Percentiles rank a stretch among this genome's conserved stretches.
phyloP scores from a whole-genome alignment of 1,140 invertebrate species.

The Saccostrea glomerata region DNA sequence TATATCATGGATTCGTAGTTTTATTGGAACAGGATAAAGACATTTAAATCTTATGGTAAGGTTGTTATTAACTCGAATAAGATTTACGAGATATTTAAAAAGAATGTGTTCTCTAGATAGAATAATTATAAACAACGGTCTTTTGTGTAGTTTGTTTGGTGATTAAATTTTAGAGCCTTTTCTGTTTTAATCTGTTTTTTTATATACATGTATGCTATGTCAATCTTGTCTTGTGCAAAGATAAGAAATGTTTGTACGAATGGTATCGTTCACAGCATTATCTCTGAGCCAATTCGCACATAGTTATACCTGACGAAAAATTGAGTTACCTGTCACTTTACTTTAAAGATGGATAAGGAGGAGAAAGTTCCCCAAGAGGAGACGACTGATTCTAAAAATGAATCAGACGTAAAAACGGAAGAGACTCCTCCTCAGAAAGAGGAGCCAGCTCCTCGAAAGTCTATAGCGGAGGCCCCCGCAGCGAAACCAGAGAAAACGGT shows the following conservation, averaged over 20 bases:
- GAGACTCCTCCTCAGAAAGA: background rate
- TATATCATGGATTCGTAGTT: slow-evolving; percentile 17
- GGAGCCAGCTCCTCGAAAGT: background rate
- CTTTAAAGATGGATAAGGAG: background rate
- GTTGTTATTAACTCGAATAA: slow-evolving; percentile 6
- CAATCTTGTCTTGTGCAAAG: too few species aligned
- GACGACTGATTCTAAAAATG: background rate
- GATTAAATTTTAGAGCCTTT: too few species aligned
- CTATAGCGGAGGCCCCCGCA: background rate
- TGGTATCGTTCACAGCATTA: too few species aligned
- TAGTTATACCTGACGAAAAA: background rate
- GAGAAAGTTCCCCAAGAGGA: background rate
- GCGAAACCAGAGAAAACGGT: background rate
- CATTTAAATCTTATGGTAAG: slow-evolving; percentile 1
- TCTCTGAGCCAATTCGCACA: too few species aligned
- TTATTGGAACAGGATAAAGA: background rate
- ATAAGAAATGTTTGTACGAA: too few species aligned
- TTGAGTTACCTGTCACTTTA: background rate
- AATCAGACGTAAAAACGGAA: background rate
- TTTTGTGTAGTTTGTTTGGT: too few species aligned
- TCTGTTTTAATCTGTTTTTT: too few species aligned
- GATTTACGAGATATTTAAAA: background rate
- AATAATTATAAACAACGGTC: background rate
- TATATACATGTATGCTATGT: too few species aligned
- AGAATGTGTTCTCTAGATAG: background rate